Percentiles rank a stretch among this genome's conserved stretches.
These are phyloP conservation scores for Scotopteryx bipunctaria DNA, from an alignment of 2,888 invertebrate genomes.

Conservation along the genomic window DNA sequence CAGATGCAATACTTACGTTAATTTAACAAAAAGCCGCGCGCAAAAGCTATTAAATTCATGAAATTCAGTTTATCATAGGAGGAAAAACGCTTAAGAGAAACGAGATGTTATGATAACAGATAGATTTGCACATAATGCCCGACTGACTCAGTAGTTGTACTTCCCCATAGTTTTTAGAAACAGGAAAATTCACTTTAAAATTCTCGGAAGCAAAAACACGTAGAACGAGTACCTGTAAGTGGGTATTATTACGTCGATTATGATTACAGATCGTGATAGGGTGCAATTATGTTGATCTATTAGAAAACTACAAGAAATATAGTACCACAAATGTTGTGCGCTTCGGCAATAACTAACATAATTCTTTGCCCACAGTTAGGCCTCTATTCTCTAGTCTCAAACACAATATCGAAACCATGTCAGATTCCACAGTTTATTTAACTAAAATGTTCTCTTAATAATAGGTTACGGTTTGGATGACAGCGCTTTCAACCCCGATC, in stretches of 20 bases:
- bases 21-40: too few relatives aligned
- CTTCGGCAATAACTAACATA: too few relatives aligned
- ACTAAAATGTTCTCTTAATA: too few relatives aligned
- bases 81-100: constrained; percentile 19
- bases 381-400: too few relatives aligned
- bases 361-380: too few relatives aligned
- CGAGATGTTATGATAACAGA: constrained; percentile 4
- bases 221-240: not conserved
- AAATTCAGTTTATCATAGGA: constrained; percentile 14
- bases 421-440: too few relatives aligned
- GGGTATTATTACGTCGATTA: constrained; percentile 11
- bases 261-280: constrained; percentile 1
- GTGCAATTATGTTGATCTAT: constrained; percentile 5
- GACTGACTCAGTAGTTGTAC: constrained; percentile 27
- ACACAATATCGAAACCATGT: too few relatives aligned
- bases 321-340: too few relatives aligned
- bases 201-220: constrained; percentile 34
- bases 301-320: not conserved
- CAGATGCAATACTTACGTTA: too few relatives aligned
- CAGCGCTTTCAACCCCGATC: not conserved
- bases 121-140: constrained; percentile 6
- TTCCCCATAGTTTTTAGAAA: constrained; percentile 42
- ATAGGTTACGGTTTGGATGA: not conserved
- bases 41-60: not conserved
- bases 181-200: constrained; percentile 36